Evolutionary conservation across 1,140 invertebrate species (phyloP), one percentile per base, ranked within the genome.

Genomic region (Solenopsis invicta): DNA sequence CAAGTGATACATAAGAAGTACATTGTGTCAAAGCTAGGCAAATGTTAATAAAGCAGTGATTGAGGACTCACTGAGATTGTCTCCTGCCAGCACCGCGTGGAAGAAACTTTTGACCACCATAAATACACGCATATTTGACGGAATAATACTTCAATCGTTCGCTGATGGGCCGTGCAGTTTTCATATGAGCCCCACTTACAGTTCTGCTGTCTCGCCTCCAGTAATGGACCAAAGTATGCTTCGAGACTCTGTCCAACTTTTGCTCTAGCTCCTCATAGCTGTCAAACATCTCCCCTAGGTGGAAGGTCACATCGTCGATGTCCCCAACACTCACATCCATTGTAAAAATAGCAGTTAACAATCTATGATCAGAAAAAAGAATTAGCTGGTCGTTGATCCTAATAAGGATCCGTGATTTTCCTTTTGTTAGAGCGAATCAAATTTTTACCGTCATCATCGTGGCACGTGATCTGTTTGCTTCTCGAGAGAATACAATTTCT

Each of bases 101-200:
- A 56, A 94, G 89, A 82, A 95, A 95, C 64, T 95, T 95, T 74
- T 95, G 94, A 18, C 95, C 95, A 3, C 95, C 95, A 87, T 95
- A 95, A 71, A 96, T 95, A 77, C 95, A 96, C 0, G 95, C 95
- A 91, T 95, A 96, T 84, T 95, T 95, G 0, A 95, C 94, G 8
- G 95, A 95, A 89, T 96, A 96, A 92, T 96, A 96, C 76, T 95
- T 95, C 6, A 96, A 86, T 87, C 91, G 84, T 34, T 94, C 91
- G 50, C 94, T 94, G 45, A 96, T 95, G 1, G 94, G 95, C 62
- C 95, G 91, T 12, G 94, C 91, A 45, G 95, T 95, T 92, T 96
- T 96, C 94, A 95, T 95, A 81, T 94, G 94, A 56, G 95, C 95
- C 13, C 95, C 94, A 54, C 92, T 94, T 12, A 96, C 95, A 6